These are phyloP conservation scores for Acanthiza pusilla DNA, from an alignment of 2,797 vertebrate species.

Conservation along the genomic window DNA sequence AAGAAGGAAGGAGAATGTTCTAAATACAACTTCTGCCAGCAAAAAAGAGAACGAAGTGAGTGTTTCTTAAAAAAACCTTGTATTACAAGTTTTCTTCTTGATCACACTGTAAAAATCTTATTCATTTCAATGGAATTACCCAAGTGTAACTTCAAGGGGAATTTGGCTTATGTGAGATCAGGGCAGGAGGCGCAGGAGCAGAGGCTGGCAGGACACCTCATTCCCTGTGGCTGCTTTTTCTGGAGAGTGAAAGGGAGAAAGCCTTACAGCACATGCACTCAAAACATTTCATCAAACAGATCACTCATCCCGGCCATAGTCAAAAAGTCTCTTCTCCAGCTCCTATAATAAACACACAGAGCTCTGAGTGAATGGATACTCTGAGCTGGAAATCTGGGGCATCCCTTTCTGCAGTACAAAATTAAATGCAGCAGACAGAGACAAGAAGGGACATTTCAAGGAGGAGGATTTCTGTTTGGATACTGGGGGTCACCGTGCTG, in stretches of 20 bases:
- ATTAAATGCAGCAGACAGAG: background rate
- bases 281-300: background rate
- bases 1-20: background rate
- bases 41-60: background rate
- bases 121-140: slow-evolving; percentile 8
- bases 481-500: background rate
- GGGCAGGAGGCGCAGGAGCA: background rate
- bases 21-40: background rate
- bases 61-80: background rate
- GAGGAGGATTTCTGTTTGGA: background rate
- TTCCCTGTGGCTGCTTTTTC: background rate
- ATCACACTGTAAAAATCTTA: background rate
- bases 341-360: background rate
- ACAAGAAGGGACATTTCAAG: background rate
- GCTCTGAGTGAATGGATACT: background rate
- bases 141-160: background rate
- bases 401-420: background rate
- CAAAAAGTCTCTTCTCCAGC: background rate
- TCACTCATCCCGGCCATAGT: background rate
- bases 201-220: background rate
- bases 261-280: background rate
- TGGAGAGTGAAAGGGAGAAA: background rate
- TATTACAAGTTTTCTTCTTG: slow-evolving; percentile 2
- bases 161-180: background rate
- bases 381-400: background rate